phyloP scores from a whole-genome alignment of 1,140 invertebrate genomes.

The Drosophila kohkoa region DNA sequence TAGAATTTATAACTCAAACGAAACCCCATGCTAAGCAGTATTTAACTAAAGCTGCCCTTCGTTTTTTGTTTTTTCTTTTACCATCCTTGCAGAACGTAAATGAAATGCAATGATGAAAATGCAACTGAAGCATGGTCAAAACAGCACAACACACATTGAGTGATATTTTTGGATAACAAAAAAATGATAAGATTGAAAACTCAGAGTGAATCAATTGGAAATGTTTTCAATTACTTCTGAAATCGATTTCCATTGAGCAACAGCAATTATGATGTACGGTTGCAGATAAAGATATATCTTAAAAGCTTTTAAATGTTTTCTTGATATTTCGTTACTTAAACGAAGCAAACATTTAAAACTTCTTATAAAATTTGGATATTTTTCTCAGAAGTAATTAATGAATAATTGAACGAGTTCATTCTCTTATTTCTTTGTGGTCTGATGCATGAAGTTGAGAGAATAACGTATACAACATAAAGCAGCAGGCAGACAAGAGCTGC shows the following conservation, averaged over 20 bases:
- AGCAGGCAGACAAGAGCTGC: neutral
- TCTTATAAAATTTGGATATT: neutral
- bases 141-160: neutral
- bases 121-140: constrained; percentile 4
- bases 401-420: neutral
- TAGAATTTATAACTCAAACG: constrained; percentile 48
- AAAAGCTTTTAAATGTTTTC: neutral
- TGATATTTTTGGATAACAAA: constrained; percentile 10
- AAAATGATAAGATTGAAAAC: constrained; percentile 1
- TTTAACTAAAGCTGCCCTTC: neutral
- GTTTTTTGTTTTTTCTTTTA: neutral
- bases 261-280: neutral
- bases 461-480: neutral
- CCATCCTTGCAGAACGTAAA: constrained; percentile 12
- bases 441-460: neutral
- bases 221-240: constrained; percentile 1
- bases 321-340: neutral
- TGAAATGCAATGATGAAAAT: constrained; percentile 41
- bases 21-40: constrained; percentile 37
- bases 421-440: neutral
- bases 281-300: neutral
- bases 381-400: constrained; percentile 4
- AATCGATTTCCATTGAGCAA: neutral
- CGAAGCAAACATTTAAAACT: neutral
- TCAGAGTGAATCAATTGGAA: neutral